Evolutionary conservation across 2,113 vertebrate species (phyloP).

Genomic region (Sitta europaea): DNA sequence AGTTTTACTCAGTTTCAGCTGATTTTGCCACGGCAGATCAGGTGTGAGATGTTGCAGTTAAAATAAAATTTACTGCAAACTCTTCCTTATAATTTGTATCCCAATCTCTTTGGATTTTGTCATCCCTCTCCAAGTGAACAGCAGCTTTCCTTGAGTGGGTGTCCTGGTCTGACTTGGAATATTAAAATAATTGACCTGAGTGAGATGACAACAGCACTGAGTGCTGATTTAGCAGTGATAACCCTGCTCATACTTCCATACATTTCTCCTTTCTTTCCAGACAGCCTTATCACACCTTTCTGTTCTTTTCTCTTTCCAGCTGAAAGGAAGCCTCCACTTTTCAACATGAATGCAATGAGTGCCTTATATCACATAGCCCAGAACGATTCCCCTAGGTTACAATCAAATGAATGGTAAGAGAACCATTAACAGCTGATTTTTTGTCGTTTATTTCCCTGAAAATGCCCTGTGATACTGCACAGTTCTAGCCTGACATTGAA

Average conservation of each 20-base stretch:
- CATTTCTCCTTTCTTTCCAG: constrained; percentile 33
- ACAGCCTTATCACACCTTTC: not conserved
- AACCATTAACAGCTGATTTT: not conserved
- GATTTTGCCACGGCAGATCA: not conserved
- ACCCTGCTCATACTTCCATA: not conserved
- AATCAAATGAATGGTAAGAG: constrained; percentile 96
- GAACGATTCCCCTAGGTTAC: constrained; percentile 95
- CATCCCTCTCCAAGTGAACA: not conserved
- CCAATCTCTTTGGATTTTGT: not conserved
- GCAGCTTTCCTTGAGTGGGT: constrained; percentile 17
- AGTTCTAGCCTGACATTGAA: not conserved
- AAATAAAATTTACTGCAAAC: not conserved
- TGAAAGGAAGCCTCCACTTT: constrained; percentile 97
- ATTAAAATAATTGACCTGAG: constrained; percentile 52
- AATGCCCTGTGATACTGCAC: not conserved
- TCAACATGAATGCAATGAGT: constrained; percentile 99
- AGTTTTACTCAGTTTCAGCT: not conserved
- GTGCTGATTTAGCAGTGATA: not conserved
- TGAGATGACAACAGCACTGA: not conserved
- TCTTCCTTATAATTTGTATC: not conserved
- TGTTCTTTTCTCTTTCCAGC: constrained; percentile 76
- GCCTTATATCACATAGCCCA: constrained; percentile 99
- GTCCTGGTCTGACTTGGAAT: constrained; percentile 3
- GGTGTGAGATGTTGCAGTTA: not conserved
- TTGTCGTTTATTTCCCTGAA: not conserved